These are phyloP conservation scores for Sebastes steindachneri DNA, from an alignment of 2,797 vertebrate genomes.

Conservation along the genomic window DNA sequence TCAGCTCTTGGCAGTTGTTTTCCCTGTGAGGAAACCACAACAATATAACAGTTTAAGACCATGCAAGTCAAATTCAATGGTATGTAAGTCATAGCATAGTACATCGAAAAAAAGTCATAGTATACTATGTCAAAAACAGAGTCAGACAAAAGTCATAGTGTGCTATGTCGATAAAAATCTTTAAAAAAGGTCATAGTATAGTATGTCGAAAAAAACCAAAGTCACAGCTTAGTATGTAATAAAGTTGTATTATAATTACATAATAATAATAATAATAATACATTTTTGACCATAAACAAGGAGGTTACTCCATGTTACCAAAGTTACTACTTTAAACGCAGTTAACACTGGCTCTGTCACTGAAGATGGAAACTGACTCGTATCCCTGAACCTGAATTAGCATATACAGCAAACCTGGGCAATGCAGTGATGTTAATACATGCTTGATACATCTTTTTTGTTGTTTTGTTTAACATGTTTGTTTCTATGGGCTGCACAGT, in stretches of 20 bases:
- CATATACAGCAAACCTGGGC: background rate
- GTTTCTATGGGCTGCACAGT: background rate
- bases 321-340: background rate
- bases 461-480: background rate
- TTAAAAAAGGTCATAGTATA: too few relatives aligned
- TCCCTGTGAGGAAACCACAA: constrained; percentile 82
- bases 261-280: too few relatives aligned
- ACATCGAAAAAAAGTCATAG: too few relatives aligned
- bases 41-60: background rate
- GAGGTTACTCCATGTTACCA: background rate
- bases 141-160: too few relatives aligned
- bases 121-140: too few relatives aligned
- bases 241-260: too few relatives aligned
- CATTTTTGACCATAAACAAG: too few relatives aligned
- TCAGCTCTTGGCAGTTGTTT: constrained; percentile 96
- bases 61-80: background rate
- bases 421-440: background rate
- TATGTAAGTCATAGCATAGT: too few relatives aligned
- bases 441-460: background rate
- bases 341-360: background rate
- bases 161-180: too few relatives aligned
- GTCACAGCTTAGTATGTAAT: too few relatives aligned
- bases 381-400: background rate
- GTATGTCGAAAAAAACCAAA: too few relatives aligned
- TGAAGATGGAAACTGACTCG: background rate